Conservation (phyloP, 2,888 invertebrate species). For the Aquatica leii region DNA sequence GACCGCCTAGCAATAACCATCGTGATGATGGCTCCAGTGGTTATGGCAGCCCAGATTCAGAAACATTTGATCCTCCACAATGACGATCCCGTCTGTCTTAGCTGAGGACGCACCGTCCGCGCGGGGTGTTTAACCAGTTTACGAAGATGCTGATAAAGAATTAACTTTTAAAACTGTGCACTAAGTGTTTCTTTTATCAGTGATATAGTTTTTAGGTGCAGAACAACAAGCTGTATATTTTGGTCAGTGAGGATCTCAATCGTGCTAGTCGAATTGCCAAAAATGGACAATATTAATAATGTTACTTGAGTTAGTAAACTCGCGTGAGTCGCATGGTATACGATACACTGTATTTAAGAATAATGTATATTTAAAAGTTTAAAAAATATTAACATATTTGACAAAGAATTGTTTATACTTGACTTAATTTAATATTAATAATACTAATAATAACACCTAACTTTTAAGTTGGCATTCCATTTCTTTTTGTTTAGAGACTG, state of each 20-base stretch:
- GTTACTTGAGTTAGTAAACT: slow-evolving; percentile 19
- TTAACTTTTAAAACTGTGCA: slow-evolving; percentile 25
- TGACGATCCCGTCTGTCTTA: slow-evolving; percentile 47
- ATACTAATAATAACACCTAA: neutral
- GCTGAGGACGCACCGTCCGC: slow-evolving; percentile 27
- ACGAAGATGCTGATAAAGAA: slow-evolving; percentile 26
- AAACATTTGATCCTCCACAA: slow-evolving; percentile 64
- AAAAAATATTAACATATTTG: slow-evolving; percentile 11
- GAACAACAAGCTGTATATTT: slow-evolving; percentile 21
- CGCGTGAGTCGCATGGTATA: slow-evolving; percentile 42
- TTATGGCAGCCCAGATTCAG: slow-evolving; percentile 80
- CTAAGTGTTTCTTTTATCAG: slow-evolving; percentile 24
- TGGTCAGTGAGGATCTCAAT: slow-evolving; percentile 42
- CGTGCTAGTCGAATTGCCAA: slow-evolving; percentile 49
- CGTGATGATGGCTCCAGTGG: slow-evolving; percentile 79
- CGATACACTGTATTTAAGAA: slow-evolving; percentile 36
- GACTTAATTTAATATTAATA: too few species aligned
- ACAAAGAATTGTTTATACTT: neutral
- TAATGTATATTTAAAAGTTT: slow-evolving; percentile 21
- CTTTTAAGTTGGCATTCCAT: slow-evolving; percentile 6
- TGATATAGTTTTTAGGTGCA: slow-evolving; percentile 19
- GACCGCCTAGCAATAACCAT: slow-evolving; percentile 58
- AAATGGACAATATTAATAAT: slow-evolving; percentile 31
- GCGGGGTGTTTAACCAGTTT: slow-evolving; percentile 18
- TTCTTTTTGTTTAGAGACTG: slow-evolving; percentile 8